Conservation (phyloP, 2,888 invertebrate genomes). For the Salticus scenicus region DNA sequence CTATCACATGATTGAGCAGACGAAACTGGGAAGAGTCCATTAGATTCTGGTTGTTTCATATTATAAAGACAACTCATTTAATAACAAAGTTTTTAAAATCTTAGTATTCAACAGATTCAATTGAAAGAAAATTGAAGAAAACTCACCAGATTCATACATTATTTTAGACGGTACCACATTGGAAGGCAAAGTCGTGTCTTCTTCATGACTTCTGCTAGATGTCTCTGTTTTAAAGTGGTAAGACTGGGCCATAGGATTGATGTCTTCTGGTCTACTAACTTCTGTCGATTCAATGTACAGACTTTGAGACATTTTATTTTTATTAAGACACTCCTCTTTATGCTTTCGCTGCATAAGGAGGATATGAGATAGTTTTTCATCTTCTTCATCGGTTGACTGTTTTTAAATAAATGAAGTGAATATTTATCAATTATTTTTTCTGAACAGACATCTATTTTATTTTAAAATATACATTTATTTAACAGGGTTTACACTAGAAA, state of each 20-base stretch:
- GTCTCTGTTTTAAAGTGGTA: conserved; percentile 61
- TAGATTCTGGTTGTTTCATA: too few relatives aligned
- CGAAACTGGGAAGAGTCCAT: too few relatives aligned
- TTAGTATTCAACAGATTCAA: too few relatives aligned
- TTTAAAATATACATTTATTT: too few relatives aligned
- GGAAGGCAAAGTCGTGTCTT: conserved; percentile 25
- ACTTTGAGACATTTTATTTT: conserved; percentile 71
- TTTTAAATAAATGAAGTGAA: too few relatives aligned
- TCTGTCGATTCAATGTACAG: conserved; percentile 35
- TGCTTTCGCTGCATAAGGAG: conserved; percentile 93
- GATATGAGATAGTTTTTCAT: conserved; percentile 88
- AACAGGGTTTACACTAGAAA: too few relatives aligned
- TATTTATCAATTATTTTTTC: too few relatives aligned
- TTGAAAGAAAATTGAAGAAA: too few relatives aligned
- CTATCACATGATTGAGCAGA: too few relatives aligned
- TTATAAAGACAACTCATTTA: too few relatives aligned
- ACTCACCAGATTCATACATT: conserved; percentile 67
- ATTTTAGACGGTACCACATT: conserved; percentile 56
- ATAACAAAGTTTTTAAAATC: too few relatives aligned
- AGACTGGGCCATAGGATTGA: conserved; percentile 54
- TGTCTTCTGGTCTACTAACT: conserved; percentile 19
- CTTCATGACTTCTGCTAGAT: conserved; percentile 31
- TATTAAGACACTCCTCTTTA: conserved; percentile 79
- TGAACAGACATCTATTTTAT: too few relatives aligned
- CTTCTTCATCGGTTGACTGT: conserved; percentile 80